Evolutionary conservation across 2,888 invertebrate genomes (phyloP), one percentile per base, ranked within the genome.

Genomic region (Thymelicus sylvestris): DNA sequence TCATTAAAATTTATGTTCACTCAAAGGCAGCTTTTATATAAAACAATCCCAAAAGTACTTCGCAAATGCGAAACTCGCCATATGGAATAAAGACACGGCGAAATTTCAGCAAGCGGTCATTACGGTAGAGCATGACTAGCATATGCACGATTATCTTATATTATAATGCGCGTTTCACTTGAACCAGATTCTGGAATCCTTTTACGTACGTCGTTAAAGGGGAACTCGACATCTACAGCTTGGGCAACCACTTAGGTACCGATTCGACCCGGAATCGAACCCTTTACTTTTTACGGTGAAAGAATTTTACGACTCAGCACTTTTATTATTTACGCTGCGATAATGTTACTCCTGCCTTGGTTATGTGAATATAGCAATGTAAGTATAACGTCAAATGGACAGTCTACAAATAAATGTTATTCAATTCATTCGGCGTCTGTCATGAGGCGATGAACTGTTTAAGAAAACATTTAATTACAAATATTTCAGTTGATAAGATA

Each of bases 191-290:
- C 68, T 47, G 68, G 48, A 68, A 68, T 63, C 68, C 63, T 57
- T 63, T 68, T 63, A 48, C 57, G 47, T 69, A 69, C 47, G 66
- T 63, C 57, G 68, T 69, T 63, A 69, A 64, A 69, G 63, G 57
- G 38, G 57, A 48, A 69, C 68, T 69, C 68, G 31, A 62, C 63
- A 64, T 69, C 47, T 69, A 15, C 39, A 59, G 61, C 38, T 61
- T 57, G 69, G 55, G 48, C 8, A 64, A 64, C 63, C 69, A 69
- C 57, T 64, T 62, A 68, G 19, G 44, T 55, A 57, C 55, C 63
- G 48, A 63, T 69, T 59, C 6, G 64, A 48, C 13, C 55, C 48
- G 48, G 59, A 57, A 59, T 69, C 69, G 59, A 64, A 64, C 59
- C 59, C 59, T 66, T 57, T 50, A 59, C 47, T 19, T 48, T 57